Conservation (phyloP, 2,113 vertebrate genomes). For the Lasiurus borealis region DNA sequence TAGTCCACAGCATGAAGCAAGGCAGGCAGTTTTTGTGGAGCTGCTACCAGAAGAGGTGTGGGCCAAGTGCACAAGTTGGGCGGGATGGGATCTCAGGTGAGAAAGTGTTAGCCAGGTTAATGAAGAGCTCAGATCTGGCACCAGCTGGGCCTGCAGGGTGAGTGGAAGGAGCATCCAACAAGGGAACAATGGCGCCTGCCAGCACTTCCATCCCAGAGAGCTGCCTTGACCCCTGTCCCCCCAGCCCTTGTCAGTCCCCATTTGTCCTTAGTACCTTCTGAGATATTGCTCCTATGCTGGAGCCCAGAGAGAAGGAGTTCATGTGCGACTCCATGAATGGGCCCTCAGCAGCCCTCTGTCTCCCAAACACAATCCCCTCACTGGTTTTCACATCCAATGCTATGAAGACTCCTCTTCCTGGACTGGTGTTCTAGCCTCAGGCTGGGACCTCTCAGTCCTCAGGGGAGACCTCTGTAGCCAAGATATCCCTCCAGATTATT, state of each 20-base stretch:
- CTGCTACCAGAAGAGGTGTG: not conserved
- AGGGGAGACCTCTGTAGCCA: too few relatives aligned
- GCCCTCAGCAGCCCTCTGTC: not conserved
- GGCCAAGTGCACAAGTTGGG: not conserved
- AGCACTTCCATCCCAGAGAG: not conserved
- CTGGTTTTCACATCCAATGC: not conserved
- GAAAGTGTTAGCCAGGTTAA: not conserved
- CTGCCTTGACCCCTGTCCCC: not conserved
- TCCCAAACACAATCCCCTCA: not conserved
- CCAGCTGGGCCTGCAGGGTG: not conserved
- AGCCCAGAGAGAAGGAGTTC: not conserved
- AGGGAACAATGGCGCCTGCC: not conserved
- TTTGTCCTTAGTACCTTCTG: not conserved
- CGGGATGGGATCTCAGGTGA: not conserved
- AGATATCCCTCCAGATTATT: not conserved
- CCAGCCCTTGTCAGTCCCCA: not conserved
- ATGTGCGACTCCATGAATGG: not conserved
- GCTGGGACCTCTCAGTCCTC: not conserved
- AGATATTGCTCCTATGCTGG: not conserved
- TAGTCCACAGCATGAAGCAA: too few relatives aligned
- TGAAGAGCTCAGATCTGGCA: not conserved
- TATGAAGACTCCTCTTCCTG: not conserved
- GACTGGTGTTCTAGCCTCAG: not conserved
- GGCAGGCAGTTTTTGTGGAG: not conserved
- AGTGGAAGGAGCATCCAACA: not conserved